A percentile compares a stretch with the other conserved stretches of the same genome.
Conservation (phyloP, 2,113 vertebrate species). For the Bubo scandiacus region DNA sequence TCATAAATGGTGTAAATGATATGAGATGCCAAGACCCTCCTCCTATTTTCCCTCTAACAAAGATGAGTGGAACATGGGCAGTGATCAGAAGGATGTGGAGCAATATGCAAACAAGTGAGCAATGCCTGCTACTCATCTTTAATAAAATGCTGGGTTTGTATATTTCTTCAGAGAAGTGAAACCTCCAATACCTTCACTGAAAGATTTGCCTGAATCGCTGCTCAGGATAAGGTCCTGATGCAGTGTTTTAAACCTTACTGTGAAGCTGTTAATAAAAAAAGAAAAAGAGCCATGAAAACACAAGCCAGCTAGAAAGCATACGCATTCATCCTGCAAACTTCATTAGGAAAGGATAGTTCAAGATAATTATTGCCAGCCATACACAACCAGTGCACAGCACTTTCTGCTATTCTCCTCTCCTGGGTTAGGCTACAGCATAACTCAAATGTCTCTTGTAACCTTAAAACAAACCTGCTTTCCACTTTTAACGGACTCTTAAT, state of each 20-base stretch:
- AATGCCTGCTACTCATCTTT: not conserved
- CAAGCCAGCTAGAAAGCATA: not conserved
- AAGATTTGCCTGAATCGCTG: not conserved
- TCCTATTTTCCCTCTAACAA: not conserved
- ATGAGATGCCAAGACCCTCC: not conserved
- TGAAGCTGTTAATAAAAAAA: not conserved
- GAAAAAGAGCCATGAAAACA: not conserved
- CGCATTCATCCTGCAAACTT: slow-evolving; percentile 24
- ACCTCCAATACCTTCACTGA: not conserved
- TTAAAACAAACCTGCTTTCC: not conserved
- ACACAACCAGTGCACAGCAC: not conserved
- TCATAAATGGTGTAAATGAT: not conserved
- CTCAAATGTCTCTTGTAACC: not conserved
- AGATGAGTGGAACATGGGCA: not conserved
- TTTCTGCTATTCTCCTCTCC: not conserved
- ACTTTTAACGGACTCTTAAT: not conserved
- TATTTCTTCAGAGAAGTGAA: not conserved
- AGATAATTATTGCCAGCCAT: not conserved
- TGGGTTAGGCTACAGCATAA: not conserved
- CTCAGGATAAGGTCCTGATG: not conserved
- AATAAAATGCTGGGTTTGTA: not conserved
- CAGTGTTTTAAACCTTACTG: not conserved
- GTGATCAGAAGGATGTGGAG: not conserved
- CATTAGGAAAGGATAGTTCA: slow-evolving; percentile 10
- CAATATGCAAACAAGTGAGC: not conserved